Conservation (phyloP, 1,140 invertebrate species). For the Drosophila hydei region DNA sequence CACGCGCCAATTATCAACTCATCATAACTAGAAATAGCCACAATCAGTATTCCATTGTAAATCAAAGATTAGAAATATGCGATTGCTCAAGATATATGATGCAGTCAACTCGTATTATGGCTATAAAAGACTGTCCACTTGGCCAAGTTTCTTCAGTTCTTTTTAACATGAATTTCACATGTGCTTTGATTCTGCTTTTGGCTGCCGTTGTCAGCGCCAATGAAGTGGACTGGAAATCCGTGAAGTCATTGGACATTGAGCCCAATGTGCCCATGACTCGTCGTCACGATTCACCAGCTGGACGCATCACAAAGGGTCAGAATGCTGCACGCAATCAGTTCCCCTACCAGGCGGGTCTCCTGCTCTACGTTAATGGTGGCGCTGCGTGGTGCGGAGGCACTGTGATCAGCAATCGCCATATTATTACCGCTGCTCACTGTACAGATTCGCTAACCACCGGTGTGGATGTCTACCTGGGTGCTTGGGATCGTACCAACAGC, state of each 20-base stretch:
- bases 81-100: constrained; percentile 31
- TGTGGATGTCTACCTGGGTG: constrained; percentile 72
- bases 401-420: constrained; percentile 85
- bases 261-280: constrained; percentile 16
- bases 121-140: constrained; percentile 36
- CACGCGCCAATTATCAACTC: too few species aligned
- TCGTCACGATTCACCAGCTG: constrained; percentile 16
- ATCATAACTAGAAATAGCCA: too few species aligned
- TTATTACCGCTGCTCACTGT: constrained; percentile 88
- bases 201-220: constrained; percentile 26
- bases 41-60: constrained; percentile 15
- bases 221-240: constrained; percentile 31
- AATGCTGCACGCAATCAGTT: constrained; percentile 83
- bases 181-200: constrained; percentile 17
- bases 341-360: constrained; percentile 85
- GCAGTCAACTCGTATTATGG: too few species aligned
- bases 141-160: constrained; percentile 27
- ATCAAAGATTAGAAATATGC: constrained; percentile 18
- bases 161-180: constrained; percentile 40
- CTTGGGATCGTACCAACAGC: constrained; percentile 59
- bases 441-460: constrained; percentile 80
- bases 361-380: constrained; percentile 69
- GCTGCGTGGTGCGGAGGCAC: constrained; percentile 86
- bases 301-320: constrained; percentile 70
- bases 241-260: constrained; percentile 42